Evolutionary conservation across 2,797 vertebrate species (phyloP).

Genomic region (Astyanax mexicanus): DNA sequence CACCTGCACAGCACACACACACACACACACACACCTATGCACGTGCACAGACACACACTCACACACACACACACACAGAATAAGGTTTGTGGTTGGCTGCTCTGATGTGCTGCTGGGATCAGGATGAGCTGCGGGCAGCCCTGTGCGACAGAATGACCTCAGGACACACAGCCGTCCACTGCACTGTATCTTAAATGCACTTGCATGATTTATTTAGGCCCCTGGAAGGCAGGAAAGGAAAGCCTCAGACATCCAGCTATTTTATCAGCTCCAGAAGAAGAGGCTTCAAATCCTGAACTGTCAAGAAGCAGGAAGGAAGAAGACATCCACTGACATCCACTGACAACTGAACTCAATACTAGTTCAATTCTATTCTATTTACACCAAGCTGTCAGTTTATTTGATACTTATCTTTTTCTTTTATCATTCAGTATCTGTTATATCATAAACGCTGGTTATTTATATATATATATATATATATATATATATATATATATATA

Average conservation of each 20-base stretch:
- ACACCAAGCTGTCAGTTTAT: not conserved
- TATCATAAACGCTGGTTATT: too few species aligned
- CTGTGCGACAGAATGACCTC: conserved; percentile 44
- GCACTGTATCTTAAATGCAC: conserved; percentile 40
- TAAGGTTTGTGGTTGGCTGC: conserved; percentile 53
- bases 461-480: too few species aligned
- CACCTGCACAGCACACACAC: conserved; percentile 45
- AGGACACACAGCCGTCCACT: conserved; percentile 41
- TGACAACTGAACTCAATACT: not conserved
- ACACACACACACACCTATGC: not conserved
- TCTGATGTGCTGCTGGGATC: conserved; percentile 54
- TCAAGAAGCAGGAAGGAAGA: not conserved
- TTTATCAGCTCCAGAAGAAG: conserved; percentile 17
- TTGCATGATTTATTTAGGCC: conserved; percentile 55
- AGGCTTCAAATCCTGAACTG: not conserved
- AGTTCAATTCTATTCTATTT: not conserved
- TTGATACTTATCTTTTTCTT: not conserved
- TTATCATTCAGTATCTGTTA: not conserved
- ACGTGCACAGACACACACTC: conserved; percentile 1
- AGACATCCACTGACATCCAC: not conserved
- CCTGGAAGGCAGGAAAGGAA: conserved; percentile 16
- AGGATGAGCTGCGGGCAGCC: conserved; percentile 51
- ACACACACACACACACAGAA: conserved; percentile 38
- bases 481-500: too few species aligned
- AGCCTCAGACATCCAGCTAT: conserved; percentile 15